Conservation (phyloP, 2,797 vertebrate genomes). For the Diplodus sargus region DNA sequence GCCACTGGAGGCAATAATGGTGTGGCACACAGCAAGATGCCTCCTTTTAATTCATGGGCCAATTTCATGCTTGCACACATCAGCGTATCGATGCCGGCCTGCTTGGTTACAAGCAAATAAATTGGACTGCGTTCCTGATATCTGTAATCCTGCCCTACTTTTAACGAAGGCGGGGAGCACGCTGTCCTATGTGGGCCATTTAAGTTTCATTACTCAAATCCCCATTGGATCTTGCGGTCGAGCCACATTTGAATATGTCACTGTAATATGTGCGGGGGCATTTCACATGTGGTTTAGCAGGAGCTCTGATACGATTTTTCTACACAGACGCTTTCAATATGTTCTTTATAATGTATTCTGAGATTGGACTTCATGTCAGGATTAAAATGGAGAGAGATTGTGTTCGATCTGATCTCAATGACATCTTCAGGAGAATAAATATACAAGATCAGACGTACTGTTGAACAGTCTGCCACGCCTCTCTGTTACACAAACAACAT, state of each 20-base stretch:
- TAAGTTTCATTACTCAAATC: slow-evolving; percentile 55
- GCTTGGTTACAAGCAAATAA: slow-evolving; percentile 58
- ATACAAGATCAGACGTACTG: not conserved
- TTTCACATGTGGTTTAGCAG: slow-evolving; percentile 32
- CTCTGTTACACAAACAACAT: not conserved
- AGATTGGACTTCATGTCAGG: slow-evolving; percentile 9
- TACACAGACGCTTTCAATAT: slow-evolving; percentile 2
- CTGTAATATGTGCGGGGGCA: slow-evolving; percentile 30
- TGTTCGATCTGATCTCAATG: slow-evolving; percentile 29
- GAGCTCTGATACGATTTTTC: slow-evolving; percentile 20
- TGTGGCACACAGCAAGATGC: slow-evolving; percentile 18
- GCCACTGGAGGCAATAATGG: slow-evolving; percentile 59
- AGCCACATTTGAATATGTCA: slow-evolving; percentile 44
- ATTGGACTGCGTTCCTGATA: slow-evolving; percentile 47
- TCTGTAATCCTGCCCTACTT: slow-evolving; percentile 55
- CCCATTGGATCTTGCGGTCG: slow-evolving; percentile 1
- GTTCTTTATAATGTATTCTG: slow-evolving; percentile 5
- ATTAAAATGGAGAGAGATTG: slow-evolving; percentile 41
- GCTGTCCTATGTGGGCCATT: slow-evolving; percentile 34
- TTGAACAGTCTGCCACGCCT: not conserved
- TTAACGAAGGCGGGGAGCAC: slow-evolving; percentile 40
- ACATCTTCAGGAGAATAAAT: not conserved
- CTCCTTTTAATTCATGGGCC: slow-evolving; percentile 71
- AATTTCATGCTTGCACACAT: slow-evolving; percentile 69
- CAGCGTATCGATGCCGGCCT: slow-evolving; percentile 41